Conservation (phyloP, 2,113 vertebrate species). For the Andinoacara biseriatus region DNA sequence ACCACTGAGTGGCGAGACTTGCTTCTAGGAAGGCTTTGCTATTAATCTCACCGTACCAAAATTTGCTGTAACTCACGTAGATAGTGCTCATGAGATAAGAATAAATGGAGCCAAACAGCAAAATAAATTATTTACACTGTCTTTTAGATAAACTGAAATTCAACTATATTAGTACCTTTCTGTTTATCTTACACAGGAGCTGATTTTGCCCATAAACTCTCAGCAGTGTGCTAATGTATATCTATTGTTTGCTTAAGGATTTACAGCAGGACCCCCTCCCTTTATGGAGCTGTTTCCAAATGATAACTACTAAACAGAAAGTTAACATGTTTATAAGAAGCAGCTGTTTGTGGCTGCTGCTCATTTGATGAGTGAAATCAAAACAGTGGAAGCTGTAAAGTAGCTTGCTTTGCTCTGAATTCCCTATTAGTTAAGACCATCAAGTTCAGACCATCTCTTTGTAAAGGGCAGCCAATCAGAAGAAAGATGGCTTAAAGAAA, state of each 20-base stretch:
- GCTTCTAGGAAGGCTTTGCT: no score
- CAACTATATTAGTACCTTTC: neutral
- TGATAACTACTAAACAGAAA: neutral
- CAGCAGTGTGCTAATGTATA: neutral
- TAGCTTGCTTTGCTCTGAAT: neutral
- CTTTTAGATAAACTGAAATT: neutral
- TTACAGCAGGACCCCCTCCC: neutral
- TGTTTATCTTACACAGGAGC: fast-evolving
- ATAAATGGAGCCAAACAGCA: neutral
- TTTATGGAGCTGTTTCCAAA: neutral
- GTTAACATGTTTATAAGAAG: neutral
- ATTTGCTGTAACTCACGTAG: neutral
- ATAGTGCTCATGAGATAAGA: neutral
- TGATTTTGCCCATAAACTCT: neutral
- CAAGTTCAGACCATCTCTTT: no score
- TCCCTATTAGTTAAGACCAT: neutral
- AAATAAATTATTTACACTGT: neutral
- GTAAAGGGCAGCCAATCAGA: neutral
- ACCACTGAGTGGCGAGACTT: no score
- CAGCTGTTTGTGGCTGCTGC: neutral
- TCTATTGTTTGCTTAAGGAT: neutral
- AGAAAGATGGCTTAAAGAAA: neutral
- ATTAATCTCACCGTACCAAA: neutral
- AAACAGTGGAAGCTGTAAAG: neutral
- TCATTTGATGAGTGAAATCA: neutral